A percentile compares a stretch with the other conserved stretches of the same genome.
Conservation (phyloP, 2,888 invertebrate genomes). For the Sycophila texana region DNA sequence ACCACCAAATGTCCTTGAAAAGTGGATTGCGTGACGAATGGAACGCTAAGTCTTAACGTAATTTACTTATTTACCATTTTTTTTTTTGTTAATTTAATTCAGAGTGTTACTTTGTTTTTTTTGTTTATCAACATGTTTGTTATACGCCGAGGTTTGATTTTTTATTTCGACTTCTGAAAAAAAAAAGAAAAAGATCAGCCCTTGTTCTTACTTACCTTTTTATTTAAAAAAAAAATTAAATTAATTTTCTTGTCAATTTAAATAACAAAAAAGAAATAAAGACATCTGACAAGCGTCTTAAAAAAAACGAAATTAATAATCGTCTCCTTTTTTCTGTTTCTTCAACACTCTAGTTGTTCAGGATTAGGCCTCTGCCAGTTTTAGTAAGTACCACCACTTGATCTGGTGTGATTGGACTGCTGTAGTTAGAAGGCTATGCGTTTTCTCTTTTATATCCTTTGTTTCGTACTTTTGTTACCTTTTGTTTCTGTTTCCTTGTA, state of each 20-base stretch:
- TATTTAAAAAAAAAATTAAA: too few relatives aligned
- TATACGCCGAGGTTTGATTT: slow-evolving; percentile 57
- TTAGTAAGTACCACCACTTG: slow-evolving; percentile 91
- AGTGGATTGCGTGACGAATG: slow-evolving; percentile 55
- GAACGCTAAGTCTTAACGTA: slow-evolving; percentile 54
- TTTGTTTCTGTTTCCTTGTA: background rate
- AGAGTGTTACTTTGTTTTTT: too few relatives aligned
- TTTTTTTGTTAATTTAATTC: too few relatives aligned
- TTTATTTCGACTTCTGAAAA: slow-evolving; percentile 38
- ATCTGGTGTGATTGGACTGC: slow-evolving; percentile 77
- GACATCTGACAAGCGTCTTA: background rate
- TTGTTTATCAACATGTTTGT: slow-evolving; percentile 33
- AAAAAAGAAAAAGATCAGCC: slow-evolving; percentile 39
- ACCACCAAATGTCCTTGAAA: slow-evolving; percentile 18
- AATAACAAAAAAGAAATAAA: too few relatives aligned
- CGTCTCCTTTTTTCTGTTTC: slow-evolving; percentile 75
- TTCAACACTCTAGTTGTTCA: slow-evolving; percentile 91
- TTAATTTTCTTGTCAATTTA: too few relatives aligned
- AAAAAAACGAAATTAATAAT: slow-evolving; percentile 67
- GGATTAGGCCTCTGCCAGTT: slow-evolving; percentile 98
- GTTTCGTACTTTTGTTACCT: slow-evolving; percentile 51
- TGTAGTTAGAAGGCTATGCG: slow-evolving; percentile 76
- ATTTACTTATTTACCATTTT: background rate
- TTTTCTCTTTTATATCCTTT: slow-evolving; percentile 62
- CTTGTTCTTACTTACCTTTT: background rate